Percentiles rank a stretch among this genome's conserved stretches.
Evolutionary conservation across 2,113 vertebrate species (phyloP).

Genomic region (Pteropus alecto): DNA sequence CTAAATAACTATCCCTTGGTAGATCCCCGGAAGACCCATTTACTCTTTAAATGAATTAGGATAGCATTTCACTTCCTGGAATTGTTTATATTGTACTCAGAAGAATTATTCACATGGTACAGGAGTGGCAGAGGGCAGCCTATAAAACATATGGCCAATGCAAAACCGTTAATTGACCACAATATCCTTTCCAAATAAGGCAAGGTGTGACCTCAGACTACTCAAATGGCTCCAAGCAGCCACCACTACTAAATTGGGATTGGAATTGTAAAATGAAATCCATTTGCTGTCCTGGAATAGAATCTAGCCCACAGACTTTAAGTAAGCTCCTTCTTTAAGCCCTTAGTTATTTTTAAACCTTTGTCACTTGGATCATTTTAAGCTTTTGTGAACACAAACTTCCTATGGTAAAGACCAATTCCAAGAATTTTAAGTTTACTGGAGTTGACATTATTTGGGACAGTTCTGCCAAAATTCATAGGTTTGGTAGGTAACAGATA

Average conservation of each 20-base stretch:
- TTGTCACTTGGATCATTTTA: not conserved
- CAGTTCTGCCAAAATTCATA: not conserved
- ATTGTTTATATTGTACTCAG: not conserved
- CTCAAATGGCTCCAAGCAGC: not conserved
- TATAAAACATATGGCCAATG: not conserved
- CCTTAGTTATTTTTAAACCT: constrained; percentile 1
- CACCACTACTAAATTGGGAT: not conserved
- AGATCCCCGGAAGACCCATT: not conserved
- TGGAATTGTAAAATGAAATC: not conserved
- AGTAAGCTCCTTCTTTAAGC: not conserved
- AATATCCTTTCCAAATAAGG: not conserved
- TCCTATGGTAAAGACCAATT: not conserved
- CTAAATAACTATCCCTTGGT: not conserved
- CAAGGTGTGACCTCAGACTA: not conserved
- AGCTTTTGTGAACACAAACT: not conserved
- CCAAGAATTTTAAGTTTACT: constrained; percentile 7
- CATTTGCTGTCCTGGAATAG: not conserved
- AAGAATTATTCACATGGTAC: not conserved
- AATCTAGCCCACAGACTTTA: not conserved
- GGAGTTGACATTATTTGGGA: not conserved
- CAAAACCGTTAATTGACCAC: not conserved
- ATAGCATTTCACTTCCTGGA: not conserved
- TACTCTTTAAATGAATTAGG: not conserved
- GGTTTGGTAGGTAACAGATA: not conserved
- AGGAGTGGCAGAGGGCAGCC: not conserved